A percentile compares a stretch with the other conserved stretches of the same genome.
phyloP scores from a whole-genome alignment of 1,140 invertebrate genomes.

The Centruroides sculpturatus region DNA sequence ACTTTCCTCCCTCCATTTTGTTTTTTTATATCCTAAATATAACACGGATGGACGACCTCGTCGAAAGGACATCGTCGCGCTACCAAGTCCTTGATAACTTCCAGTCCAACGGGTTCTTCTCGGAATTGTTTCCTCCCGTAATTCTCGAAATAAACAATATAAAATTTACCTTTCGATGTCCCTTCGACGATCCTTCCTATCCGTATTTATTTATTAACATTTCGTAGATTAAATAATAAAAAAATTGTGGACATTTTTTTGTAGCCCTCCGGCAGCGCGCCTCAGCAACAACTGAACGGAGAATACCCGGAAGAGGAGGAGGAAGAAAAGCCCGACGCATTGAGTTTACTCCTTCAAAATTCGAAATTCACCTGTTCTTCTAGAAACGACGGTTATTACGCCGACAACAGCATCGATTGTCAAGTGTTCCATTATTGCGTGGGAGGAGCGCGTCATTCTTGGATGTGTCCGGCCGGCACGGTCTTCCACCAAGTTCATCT shows the following conservation, averaged over 20 bases:
- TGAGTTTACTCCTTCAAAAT: constrained; percentile 58
- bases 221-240: background rate
- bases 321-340: constrained; percentile 68
- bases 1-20: background rate
- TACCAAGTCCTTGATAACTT: background rate
- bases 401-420: constrained; percentile 71
- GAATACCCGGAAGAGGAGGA: constrained; percentile 43
- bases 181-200: too few relatives aligned
- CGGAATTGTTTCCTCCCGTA: background rate
- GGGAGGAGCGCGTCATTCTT: constrained; percentile 74
- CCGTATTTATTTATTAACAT: too few relatives aligned
- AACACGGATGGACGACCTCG: too few relatives aligned
- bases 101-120: background rate
- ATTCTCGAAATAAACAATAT: background rate
- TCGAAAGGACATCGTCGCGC: too few relatives aligned
- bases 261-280: constrained; percentile 1
- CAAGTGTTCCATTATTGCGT: constrained; percentile 91
- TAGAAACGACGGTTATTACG: constrained; percentile 78
- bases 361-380: constrained; percentile 66
- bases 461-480: constrained; percentile 83
- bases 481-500: constrained; percentile 81
- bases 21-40: too few relatives aligned
- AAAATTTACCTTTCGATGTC: background rate
- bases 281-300: background rate
- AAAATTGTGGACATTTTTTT: background rate